Conservation (phyloP, 2,888 invertebrate species). For the Eueremaeus valkanovi region DNA sequence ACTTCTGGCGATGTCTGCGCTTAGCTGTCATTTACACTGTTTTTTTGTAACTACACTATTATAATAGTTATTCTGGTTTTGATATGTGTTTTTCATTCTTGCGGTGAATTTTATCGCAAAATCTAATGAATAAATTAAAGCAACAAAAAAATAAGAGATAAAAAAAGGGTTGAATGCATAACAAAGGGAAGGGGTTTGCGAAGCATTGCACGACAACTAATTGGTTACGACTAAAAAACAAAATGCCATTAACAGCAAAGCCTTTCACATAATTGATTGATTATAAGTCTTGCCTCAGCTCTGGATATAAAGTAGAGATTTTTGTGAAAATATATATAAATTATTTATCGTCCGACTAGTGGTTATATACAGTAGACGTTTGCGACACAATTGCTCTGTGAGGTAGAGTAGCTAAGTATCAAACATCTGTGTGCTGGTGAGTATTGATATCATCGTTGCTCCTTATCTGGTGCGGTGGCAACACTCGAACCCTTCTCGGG, state of each 20-base stretch:
- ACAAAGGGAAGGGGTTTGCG: not conserved
- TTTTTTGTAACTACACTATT: not conserved
- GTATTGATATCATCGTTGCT: conserved; percentile 38
- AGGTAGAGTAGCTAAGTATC: conserved; percentile 37
- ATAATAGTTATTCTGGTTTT: not conserved
- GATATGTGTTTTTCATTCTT: not conserved
- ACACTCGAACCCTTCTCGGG: conserved; percentile 40
- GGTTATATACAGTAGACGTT: not conserved
- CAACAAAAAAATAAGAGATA: not conserved
- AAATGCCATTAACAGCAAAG: conserved; percentile 9
- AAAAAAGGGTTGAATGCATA: conserved; percentile 19
- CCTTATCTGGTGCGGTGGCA: conserved; percentile 36
- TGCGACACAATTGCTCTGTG: not conserved
- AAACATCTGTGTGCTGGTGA: conserved; percentile 40
- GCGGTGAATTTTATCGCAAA: not conserved
- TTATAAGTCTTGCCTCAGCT: conserved; percentile 10
- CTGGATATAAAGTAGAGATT: not conserved
- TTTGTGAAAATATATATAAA: conserved; percentile 4
- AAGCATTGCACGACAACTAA: conserved; percentile 8
- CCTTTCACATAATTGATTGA: not conserved
- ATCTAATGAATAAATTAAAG: conserved; percentile 34
- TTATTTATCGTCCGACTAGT: not conserved
- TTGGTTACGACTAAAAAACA: not conserved
- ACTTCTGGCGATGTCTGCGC: too few species aligned
- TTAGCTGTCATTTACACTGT: not conserved